Percentiles rank a stretch among this genome's conserved stretches.
These are phyloP conservation scores for Luperina testacea DNA, from an alignment of 2,888 invertebrate genomes.

Conservation along the genomic window DNA sequence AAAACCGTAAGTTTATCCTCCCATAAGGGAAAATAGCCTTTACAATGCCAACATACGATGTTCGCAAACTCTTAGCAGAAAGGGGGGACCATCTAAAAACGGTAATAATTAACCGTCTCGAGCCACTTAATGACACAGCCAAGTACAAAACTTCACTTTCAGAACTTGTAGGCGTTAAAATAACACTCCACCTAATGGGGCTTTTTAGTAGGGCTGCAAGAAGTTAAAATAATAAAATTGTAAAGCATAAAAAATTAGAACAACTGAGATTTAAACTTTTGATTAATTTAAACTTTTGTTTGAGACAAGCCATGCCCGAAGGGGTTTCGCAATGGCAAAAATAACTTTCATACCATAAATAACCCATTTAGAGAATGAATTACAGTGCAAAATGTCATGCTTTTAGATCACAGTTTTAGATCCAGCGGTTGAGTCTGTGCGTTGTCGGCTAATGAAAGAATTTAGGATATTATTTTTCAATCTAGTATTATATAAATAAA, in stretches of 20 bases:
- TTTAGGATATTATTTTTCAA: background rate
- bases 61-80: slow-evolving; percentile 45
- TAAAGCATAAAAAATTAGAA: background rate
- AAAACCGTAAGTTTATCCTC: slow-evolving; percentile 18
- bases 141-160: slow-evolving; percentile 71
- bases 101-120: slow-evolving; percentile 67
- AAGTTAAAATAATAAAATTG: slow-evolving; percentile 20
- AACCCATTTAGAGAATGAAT: background rate
- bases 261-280: background rate
- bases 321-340: background rate
- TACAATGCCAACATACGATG: slow-evolving; percentile 43
- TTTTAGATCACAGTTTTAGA: background rate
- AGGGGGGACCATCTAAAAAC: slow-evolving; percentile 65
- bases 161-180: slow-evolving; percentile 69
- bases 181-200: slow-evolving; percentile 67
- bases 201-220: slow-evolving; percentile 60
- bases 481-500: no score
- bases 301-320: background rate
- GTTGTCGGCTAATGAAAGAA: background rate
- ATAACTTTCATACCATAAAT: no score
- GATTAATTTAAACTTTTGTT: background rate
- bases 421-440: background rate
- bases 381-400: background rate
- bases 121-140: slow-evolving; percentile 69
- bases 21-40: slow-evolving; percentile 19